phyloP scores from a whole-genome alignment of 2,888 invertebrate genomes.

The Holacanthella duospinosa region DNA sequence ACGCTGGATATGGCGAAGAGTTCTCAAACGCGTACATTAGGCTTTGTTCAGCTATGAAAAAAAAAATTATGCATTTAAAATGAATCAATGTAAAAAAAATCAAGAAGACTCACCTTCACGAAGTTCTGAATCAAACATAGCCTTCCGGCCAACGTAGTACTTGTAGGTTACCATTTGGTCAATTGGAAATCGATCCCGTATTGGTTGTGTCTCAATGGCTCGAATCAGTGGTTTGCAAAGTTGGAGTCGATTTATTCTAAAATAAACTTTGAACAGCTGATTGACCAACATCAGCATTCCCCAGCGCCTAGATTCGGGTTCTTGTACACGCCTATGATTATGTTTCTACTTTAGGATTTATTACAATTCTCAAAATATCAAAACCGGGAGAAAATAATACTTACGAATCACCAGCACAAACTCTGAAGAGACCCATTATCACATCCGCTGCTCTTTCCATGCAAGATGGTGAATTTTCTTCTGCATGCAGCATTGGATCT shows the following conservation, averaged over 20 bases:
- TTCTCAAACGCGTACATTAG: slow-evolving; percentile 85
- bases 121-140: slow-evolving; percentile 97
- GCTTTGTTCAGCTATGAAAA: slow-evolving; percentile 66
- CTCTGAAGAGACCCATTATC: slow-evolving; percentile 82
- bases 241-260: slow-evolving; percentile 79
- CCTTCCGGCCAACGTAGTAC: slow-evolving; percentile 92
- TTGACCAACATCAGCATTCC: slow-evolving; percentile 95
- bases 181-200: slow-evolving; percentile 78
- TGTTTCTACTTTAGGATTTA: too few relatives aligned
- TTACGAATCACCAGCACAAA: slow-evolving; percentile 84
- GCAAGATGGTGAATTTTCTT: slow-evolving; percentile 41
- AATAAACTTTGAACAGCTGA: slow-evolving; percentile 94
- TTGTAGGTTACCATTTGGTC: slow-evolving; percentile 93
- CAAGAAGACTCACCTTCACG: slow-evolving; percentile 50
- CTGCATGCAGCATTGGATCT: slow-evolving; percentile 37
- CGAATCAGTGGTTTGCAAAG: slow-evolving; percentile 87
- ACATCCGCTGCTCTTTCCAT: slow-evolving; percentile 84
- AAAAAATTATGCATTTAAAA: slow-evolving; percentile 12
- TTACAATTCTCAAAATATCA: slow-evolving; percentile 10
- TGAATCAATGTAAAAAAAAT: background rate
- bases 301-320: slow-evolving; percentile 83
- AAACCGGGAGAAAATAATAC: slow-evolving; percentile 21
- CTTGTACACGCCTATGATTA: slow-evolving; percentile 60
- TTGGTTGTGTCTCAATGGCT: slow-evolving; percentile 78
- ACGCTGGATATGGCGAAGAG: slow-evolving; percentile 62